phyloP scores from a whole-genome alignment of 2,797 vertebrate species.

The Capromys pilorides region DNA sequence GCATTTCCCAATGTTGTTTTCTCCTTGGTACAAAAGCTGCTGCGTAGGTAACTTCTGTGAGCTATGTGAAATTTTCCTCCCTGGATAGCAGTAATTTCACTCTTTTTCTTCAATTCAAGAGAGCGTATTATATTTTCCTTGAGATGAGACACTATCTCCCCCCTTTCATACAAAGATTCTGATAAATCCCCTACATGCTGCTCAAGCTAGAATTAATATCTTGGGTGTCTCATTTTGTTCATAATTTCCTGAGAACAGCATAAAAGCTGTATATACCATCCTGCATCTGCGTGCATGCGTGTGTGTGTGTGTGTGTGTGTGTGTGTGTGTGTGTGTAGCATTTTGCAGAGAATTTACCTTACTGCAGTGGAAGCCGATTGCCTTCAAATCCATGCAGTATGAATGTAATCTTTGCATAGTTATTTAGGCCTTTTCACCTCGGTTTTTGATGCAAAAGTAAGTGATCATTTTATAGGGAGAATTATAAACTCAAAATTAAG shows the following conservation, averaged over 20 bases:
- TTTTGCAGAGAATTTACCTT: not conserved
- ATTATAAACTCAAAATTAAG: not conserved
- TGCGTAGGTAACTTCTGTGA: slow-evolving; percentile 30
- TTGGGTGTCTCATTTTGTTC: not conserved
- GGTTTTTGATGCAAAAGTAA: not conserved
- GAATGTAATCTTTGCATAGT: not conserved
- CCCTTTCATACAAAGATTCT: not conserved
- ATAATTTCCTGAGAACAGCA: not conserved
- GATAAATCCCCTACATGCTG: not conserved
- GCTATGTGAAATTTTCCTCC: slow-evolving; percentile 8
- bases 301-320: not conserved
- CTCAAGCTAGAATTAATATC: not conserved
- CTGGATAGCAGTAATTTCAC: not conserved
- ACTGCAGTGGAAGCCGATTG: not conserved
- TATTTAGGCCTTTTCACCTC: not conserved
- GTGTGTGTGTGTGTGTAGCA: not conserved
- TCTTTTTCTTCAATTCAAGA: slow-evolving; percentile 15
- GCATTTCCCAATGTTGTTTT: not conserved
- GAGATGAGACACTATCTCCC: not conserved
- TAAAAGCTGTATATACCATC: not conserved
- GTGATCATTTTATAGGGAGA: not conserved
- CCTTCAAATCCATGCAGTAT: not conserved
- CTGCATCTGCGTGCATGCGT: not conserved
- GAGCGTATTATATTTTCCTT: not conserved
- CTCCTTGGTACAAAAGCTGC: slow-evolving; percentile 49